A percentile compares a stretch with the other conserved stretches of the same genome.
Evolutionary conservation across 2,888 invertebrate species (phyloP).

Genomic region (Podotricha telesiphe): DNA sequence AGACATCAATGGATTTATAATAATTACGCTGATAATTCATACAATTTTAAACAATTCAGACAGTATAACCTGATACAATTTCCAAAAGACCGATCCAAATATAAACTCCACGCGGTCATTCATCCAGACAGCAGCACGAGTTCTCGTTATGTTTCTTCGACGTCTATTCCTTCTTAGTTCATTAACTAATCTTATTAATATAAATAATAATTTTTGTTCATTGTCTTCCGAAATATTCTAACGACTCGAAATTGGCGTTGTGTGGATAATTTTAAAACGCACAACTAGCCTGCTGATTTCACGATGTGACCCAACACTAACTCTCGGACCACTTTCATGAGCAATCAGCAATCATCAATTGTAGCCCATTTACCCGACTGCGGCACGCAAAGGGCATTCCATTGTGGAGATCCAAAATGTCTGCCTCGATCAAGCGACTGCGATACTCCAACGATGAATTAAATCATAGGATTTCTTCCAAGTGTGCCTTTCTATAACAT

Average conservation of each 20-base stretch:
- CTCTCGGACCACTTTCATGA: conserved; percentile 29
- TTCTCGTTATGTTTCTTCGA: conserved; percentile 24
- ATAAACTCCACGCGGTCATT: conserved; percentile 14
- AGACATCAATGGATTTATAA: conserved; percentile 64
- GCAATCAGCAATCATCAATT: conserved; percentile 31
- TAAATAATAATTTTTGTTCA: conserved; percentile 33
- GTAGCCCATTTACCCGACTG: conserved; percentile 25
- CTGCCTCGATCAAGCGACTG: conserved; percentile 65
- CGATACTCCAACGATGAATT: conserved; percentile 74
- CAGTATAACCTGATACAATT: conserved; percentile 39
- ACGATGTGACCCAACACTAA: conserved; percentile 23
- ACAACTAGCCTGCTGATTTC: conserved; percentile 19
- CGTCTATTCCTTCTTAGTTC: conserved; percentile 4
- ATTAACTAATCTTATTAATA: conserved; percentile 17
- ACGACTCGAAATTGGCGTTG: conserved; percentile 18
- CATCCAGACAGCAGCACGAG: conserved; percentile 12
- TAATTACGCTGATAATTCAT: conserved; percentile 36
- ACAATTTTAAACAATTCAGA: conserved; percentile 41
- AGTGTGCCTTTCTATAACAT: conserved; percentile 82
- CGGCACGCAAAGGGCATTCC: conserved; percentile 35
- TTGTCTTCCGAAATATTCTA: conserved; percentile 20
- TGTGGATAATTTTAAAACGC: conserved; percentile 1
- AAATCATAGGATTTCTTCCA: conserved; percentile 82
- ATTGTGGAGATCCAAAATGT: conserved; percentile 41
- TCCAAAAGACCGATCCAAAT: conserved; percentile 19